These are phyloP conservation scores for Mizuhopecten yessoensis DNA, from an alignment of 1,140 invertebrate genomes.

Conservation along the genomic window DNA sequence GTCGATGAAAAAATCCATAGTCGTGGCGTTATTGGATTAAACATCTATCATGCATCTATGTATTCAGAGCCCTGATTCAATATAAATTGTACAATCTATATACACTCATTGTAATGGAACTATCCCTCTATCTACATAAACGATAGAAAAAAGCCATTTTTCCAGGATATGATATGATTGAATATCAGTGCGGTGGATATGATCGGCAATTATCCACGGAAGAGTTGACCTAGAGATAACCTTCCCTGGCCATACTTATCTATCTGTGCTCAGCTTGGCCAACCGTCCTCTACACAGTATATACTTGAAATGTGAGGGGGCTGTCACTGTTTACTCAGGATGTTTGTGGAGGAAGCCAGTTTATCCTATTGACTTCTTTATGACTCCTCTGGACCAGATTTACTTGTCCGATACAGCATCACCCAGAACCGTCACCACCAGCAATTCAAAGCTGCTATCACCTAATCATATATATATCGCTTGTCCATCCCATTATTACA, in stretches of 20 bases:
- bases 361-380: background rate
- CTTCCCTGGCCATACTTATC: slow-evolving; percentile 14
- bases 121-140: slow-evolving; percentile 33
- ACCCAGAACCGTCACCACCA: background rate
- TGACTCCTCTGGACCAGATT: background rate
- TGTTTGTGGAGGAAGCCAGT: slow-evolving; percentile 25
- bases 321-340: slow-evolving; percentile 29
- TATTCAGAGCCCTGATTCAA: slow-evolving; percentile 38
- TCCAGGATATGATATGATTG: slow-evolving; percentile 38
- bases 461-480: background rate
- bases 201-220: slow-evolving; percentile 31
- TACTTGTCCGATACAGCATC: background rate
- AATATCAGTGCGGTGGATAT: background rate
- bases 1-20: slow-evolving; percentile 18
- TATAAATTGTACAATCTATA: slow-evolving; percentile 21
- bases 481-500: background rate
- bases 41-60: slow-evolving; percentile 38
- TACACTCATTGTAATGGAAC: slow-evolving; percentile 38
- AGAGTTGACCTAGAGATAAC: slow-evolving; percentile 33
- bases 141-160: slow-evolving; percentile 39
- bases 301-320: slow-evolving; percentile 27
- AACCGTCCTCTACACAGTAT: background rate
- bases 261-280: slow-evolving; percentile 26
- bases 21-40: slow-evolving; percentile 19
- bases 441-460: background rate